Evolutionary conservation across 2,797 vertebrate genomes (phyloP).

Genomic region (Scyliorhinus canicula): DNA sequence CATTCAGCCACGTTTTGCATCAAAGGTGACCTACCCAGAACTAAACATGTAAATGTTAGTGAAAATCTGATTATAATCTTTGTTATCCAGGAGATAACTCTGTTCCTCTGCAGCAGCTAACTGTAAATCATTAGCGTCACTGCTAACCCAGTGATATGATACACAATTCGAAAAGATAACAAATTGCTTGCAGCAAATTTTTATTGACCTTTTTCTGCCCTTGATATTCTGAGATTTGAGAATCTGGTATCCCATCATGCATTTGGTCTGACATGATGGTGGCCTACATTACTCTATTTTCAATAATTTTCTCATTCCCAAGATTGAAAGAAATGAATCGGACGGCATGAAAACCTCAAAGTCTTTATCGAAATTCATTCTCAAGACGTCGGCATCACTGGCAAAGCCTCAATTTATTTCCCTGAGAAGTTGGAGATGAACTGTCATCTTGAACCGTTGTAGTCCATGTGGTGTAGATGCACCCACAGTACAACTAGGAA

Average conservation of each 20-base stretch:
- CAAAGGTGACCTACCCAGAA: not conserved
- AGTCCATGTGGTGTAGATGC: not conserved
- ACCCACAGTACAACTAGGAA: not conserved
- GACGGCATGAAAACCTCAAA: not conserved
- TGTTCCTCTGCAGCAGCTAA: not conserved
- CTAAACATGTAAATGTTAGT: not conserved
- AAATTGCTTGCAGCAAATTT: not conserved
- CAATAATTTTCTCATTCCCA: not conserved
- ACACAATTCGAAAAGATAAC: not conserved
- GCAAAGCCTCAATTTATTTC: not conserved
- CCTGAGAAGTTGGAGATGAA: not conserved
- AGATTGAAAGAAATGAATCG: not conserved
- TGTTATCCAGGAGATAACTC: not conserved
- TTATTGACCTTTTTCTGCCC: not conserved
- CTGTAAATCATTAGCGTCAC: not conserved
- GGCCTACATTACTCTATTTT: not conserved
- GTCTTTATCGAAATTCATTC: not conserved
- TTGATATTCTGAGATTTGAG: not conserved
- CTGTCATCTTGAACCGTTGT: not conserved
- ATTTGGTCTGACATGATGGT: too few species aligned
- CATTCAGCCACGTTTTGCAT: not conserved
- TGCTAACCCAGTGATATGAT: not conserved
- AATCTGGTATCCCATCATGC: not conserved
- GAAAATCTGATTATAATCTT: not conserved
- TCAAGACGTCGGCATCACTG: not conserved